phyloP scores from a whole-genome alignment of 2,113 vertebrate species.

The Illadopsis cleaveri region DNA sequence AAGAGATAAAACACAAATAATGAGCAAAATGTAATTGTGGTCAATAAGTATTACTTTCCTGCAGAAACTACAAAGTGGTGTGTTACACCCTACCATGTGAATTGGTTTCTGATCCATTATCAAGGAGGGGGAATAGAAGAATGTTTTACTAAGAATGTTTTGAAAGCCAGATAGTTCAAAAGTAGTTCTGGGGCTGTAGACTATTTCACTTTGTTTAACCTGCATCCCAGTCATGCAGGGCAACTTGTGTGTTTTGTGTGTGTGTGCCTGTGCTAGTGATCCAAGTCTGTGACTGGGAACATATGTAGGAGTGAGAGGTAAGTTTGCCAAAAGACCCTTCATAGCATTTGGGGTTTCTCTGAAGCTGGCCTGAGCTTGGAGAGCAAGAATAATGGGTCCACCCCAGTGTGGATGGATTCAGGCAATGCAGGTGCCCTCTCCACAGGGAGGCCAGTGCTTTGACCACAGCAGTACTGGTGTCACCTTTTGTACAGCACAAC shows the following conservation, averaged over 20 bases:
- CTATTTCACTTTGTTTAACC: not conserved
- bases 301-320: not conserved
- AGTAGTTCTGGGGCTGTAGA: not conserved
- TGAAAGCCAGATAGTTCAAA: not conserved
- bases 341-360: not conserved
- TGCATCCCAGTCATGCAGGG: not conserved
- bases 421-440: not conserved
- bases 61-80: not conserved
- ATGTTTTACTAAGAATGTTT: not conserved
- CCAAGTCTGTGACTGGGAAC: accelerated
- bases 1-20: not conserved
- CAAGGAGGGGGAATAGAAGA: not conserved
- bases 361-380: not conserved
- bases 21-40: not conserved
- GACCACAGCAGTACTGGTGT: not conserved
- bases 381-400: not conserved
- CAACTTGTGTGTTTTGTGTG: not conserved
- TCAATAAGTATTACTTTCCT: not conserved
- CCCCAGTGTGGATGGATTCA: not conserved
- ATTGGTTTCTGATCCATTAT: not conserved
- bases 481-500: not conserved
- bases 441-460: not conserved
- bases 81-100: not conserved
- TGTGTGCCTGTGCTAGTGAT: not conserved
- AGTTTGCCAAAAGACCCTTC: not conserved